Evolutionary conservation across 2,888 invertebrate species (phyloP).

Genomic region (Melitaea athalia): DNA sequence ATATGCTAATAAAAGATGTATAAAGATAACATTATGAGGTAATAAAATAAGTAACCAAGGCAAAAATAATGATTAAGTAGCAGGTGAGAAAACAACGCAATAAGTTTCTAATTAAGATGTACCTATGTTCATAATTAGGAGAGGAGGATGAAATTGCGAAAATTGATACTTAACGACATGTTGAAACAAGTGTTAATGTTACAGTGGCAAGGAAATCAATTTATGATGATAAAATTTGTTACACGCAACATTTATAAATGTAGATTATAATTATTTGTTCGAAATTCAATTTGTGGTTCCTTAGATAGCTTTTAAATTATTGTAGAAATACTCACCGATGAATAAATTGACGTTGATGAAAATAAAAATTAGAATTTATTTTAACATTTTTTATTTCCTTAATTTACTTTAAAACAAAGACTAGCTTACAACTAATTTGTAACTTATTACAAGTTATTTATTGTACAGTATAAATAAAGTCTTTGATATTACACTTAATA

Average conservation of each 20-base stretch:
- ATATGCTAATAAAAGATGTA: neutral
- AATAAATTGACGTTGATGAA: neutral
- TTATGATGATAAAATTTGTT: too few relatives aligned
- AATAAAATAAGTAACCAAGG: neutral
- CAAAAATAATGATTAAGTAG: neutral
- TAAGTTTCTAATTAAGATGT: too few relatives aligned
- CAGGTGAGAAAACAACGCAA: neutral
- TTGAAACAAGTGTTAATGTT: too few relatives aligned
- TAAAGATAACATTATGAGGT: neutral
- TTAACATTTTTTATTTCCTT: conserved; percentile 46
- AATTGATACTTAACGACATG: too few relatives aligned
- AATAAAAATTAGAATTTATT: conserved; percentile 5
- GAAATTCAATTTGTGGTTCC: too few relatives aligned
- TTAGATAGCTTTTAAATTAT: too few relatives aligned
- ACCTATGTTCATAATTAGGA: too few relatives aligned
- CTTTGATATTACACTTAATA: conserved; percentile 48
- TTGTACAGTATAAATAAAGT: conserved; percentile 73
- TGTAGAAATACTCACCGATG: neutral
- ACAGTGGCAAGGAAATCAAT: too few relatives aligned
- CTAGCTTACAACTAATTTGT: conserved; percentile 82
- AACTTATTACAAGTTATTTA: conserved; percentile 66
- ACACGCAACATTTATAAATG: too few relatives aligned
- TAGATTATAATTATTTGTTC: too few relatives aligned
- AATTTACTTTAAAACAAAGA: conserved; percentile 68
- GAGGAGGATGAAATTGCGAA: too few relatives aligned